A percentile compares a stretch with the other conserved stretches of the same genome.
phyloP scores from a whole-genome alignment of 2,113 vertebrate genomes.

The Tinamus guttatus region DNA sequence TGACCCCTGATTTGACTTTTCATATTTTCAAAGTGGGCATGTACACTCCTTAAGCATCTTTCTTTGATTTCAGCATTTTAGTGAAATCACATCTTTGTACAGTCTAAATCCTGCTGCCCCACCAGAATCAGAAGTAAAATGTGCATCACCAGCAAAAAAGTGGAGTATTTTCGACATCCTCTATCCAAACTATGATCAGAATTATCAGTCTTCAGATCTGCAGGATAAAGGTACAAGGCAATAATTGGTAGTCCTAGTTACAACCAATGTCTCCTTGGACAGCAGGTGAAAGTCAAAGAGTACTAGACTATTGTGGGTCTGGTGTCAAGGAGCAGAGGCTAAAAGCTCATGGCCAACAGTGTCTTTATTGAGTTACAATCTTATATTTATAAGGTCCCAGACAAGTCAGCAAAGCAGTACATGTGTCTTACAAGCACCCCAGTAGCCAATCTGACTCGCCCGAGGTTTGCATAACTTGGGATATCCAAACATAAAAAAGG shows the following conservation, averaged over 20 bases:
- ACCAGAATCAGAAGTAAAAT: constrained; percentile 16
- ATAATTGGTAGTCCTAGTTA: constrained; percentile 3
- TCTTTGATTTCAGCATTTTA: constrained; percentile 85
- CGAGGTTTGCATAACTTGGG: too few relatives aligned
- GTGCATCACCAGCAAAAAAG: not conserved
- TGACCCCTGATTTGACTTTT: not conserved
- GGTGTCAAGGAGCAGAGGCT: too few relatives aligned
- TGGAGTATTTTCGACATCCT: not conserved
- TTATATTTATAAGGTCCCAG: too few relatives aligned
- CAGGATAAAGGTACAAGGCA: not conserved
- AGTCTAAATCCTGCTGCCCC: constrained; percentile 41
- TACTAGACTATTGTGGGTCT: not conserved
- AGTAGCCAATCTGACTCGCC: too few relatives aligned
- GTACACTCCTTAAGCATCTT: not conserved
- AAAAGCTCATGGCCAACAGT: too few relatives aligned
- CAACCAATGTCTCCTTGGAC: not conserved
- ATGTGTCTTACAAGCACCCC: too few relatives aligned
- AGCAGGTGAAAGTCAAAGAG: not conserved
- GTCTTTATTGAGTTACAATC: too few relatives aligned
- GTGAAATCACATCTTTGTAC: constrained; percentile 82
- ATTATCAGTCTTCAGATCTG: not conserved
- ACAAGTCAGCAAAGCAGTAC: too few relatives aligned
- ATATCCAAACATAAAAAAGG: too few relatives aligned
- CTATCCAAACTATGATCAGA: constrained; percentile 26
- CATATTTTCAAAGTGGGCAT: not conserved